phyloP scores from a whole-genome alignment of 2,113 vertebrate species.

The Caranx melampygus region DNA sequence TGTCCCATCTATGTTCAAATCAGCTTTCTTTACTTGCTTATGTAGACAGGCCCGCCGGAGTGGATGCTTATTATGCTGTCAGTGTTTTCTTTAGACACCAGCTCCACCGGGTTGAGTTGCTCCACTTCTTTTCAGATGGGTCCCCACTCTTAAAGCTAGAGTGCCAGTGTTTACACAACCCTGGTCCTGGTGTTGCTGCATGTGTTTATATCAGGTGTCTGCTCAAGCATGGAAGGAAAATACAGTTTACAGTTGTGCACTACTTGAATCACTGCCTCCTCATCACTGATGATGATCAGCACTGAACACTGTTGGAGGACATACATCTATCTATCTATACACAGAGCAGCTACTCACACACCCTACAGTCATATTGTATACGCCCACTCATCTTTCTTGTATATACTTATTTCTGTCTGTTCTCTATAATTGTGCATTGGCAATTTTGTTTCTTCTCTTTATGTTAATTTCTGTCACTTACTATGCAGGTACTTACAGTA shows the following conservation, averaged over 20 bases:
- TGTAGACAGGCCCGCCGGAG: slow-evolving; percentile 48
- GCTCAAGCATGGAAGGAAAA: slow-evolving; percentile 11
- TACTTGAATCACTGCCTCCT: neutral
- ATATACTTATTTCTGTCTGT: too few relatives aligned
- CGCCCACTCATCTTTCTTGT: too few relatives aligned
- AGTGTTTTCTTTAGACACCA: slow-evolving; percentile 50
- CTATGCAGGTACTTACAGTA: too few relatives aligned
- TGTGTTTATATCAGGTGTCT: slow-evolving; percentile 34
- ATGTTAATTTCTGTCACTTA: too few relatives aligned
- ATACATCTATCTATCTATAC: too few relatives aligned
- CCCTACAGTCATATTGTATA: too few relatives aligned
- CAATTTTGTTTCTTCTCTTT: too few relatives aligned
- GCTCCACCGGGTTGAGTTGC: slow-evolving; percentile 45
- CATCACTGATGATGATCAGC: slow-evolving; percentile 4
- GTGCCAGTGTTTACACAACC: slow-evolving; percentile 28
- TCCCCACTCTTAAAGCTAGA: slow-evolving; percentile 22
- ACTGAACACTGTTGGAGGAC: neutral
- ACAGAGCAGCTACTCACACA: too few relatives aligned
- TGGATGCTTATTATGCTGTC: slow-evolving; percentile 71
- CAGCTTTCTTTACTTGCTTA: slow-evolving; percentile 44
- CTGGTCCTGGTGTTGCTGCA: neutral
- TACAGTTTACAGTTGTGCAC: neutral
- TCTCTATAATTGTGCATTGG: too few relatives aligned
- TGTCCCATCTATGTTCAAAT: slow-evolving; percentile 50
- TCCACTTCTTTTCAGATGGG: slow-evolving; percentile 39